These are phyloP conservation scores for Zelleria hepariella DNA, from an alignment of 2,888 invertebrate species.

Conservation along the genomic window DNA sequence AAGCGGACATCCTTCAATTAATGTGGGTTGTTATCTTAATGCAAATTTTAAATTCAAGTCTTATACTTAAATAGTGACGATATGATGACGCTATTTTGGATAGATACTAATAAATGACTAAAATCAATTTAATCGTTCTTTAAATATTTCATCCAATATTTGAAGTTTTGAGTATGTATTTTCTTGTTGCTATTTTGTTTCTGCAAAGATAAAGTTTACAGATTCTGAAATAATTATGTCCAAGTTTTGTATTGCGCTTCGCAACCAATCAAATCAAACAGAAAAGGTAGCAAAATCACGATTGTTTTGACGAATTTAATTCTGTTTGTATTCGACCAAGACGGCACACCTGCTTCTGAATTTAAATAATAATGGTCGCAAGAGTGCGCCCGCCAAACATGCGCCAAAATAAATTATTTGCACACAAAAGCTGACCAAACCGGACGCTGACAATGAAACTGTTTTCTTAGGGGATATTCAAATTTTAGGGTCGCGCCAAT, in stretches of 20 bases:
- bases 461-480: constrained; percentile 68
- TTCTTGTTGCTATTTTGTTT: no score
- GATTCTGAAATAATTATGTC: neutral
- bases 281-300: neutral
- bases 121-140: no score
- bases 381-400: constrained; percentile 30
- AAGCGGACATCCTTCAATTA: no score
- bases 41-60: no score
- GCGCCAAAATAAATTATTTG: constrained; percentile 54
- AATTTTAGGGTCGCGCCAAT: constrained; percentile 61
- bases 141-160: no score
- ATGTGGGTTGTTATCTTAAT: no score
- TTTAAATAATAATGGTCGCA: constrained; percentile 59
- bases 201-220: no score
- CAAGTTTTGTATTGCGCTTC: neutral
- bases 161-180: no score
- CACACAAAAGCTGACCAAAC: constrained; percentile 47
- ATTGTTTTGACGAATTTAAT: constrained; percentile 23
- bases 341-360: constrained; percentile 44
- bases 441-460: constrained; percentile 36
- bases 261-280: neutral
- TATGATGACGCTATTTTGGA: no score
- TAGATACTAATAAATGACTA: no score
- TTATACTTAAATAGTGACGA: no score
- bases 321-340: constrained; percentile 42